Evolutionary conservation across 2,888 invertebrate genomes (phyloP).

Genomic region (Acleris sparsana): DNA sequence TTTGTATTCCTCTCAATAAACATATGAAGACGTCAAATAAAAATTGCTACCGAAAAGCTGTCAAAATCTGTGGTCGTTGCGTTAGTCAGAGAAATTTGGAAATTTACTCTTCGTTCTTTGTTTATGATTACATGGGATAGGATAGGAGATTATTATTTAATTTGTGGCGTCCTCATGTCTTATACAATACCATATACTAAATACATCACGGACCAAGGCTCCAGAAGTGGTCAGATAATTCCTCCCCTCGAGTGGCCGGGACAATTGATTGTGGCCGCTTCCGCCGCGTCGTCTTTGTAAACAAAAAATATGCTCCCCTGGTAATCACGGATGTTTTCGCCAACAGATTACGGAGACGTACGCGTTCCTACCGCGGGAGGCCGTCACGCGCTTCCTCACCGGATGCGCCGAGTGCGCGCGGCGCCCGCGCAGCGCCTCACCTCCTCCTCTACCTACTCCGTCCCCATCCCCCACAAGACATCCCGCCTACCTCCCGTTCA

Average conservation of each 20-base stretch:
- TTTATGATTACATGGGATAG: too few species aligned
- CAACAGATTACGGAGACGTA: constrained; percentile 97
- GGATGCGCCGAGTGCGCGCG: constrained; percentile 97
- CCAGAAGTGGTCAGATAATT: constrained; percentile 11
- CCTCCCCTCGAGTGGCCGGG: constrained; percentile 11
- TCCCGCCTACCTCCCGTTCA: constrained; percentile 71
- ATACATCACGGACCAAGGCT: too few species aligned
- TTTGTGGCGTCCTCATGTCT: too few species aligned
- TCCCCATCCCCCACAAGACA: constrained; percentile 78
- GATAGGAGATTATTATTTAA: too few species aligned
- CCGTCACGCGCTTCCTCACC: constrained; percentile 97
- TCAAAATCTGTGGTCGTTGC: too few species aligned
- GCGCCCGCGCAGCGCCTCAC: constrained; percentile 87
- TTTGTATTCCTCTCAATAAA: too few species aligned
- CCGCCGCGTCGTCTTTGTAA: constrained; percentile 23
- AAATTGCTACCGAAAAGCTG: too few species aligned
- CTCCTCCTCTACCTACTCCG: constrained; percentile 79
- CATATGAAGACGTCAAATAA: too few species aligned
- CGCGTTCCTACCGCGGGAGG: constrained; percentile 97
- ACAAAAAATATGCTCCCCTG: constrained; percentile 26
- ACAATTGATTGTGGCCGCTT: constrained; percentile 29
- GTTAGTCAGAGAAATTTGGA: too few species aligned
- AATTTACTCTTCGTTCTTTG: too few species aligned
- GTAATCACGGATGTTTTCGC: constrained; percentile 59
- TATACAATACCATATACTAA: too few species aligned